Base-by-base conservation (phyloP, 2,888 invertebrate genomes). In the Neoascia interrupta region DNA sequence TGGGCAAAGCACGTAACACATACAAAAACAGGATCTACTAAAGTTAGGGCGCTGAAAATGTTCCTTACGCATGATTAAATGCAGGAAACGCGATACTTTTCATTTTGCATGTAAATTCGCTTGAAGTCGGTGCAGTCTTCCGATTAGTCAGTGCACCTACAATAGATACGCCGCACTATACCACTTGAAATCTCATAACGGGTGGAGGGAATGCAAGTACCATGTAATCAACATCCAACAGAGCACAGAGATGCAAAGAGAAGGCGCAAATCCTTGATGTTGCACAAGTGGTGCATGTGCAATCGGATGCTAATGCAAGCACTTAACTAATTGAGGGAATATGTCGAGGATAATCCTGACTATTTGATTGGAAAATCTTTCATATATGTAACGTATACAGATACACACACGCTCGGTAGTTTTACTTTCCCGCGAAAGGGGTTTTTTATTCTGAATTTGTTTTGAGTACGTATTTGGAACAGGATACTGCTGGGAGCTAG, bases 61-160 rank as follows among this genome's bases (percentile, higher is more conserved):
- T 64, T 70, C 53, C 70, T 70, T 70, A 64, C 63, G 70, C 64
- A 76, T 76, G 75, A 76, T 70, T 70, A 63, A 76, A 64, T 76
- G 8, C 72, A 66, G 49, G 51, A 63, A 63, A 58, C 31, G 37
- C 45, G 51, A 37, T 69, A 63, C 39, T 39, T 26, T 41, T 49
- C 23, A 56, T 63, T 64, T 60, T 61, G 26, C 45, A 76, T 64
- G 64, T 47, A 70, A 70, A 70, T 70, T 41, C 41, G 5, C 41
- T 75, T 76, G 58, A 64, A 64, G 70, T 76, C 47, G 63, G 15
- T 60, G 76, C 69, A 34, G 45, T 34, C 53, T 58, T 70, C 64
- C 70, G 64, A 76, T 76, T 76, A 70, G 70, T 70, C 53, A 21
- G 5, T 23, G 16, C 21, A 10, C 16, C 8, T 4, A 39, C n/a